Conservation (phyloP, 2,797 vertebrate genomes). For the Triplophysa yarkandensis region DNA sequence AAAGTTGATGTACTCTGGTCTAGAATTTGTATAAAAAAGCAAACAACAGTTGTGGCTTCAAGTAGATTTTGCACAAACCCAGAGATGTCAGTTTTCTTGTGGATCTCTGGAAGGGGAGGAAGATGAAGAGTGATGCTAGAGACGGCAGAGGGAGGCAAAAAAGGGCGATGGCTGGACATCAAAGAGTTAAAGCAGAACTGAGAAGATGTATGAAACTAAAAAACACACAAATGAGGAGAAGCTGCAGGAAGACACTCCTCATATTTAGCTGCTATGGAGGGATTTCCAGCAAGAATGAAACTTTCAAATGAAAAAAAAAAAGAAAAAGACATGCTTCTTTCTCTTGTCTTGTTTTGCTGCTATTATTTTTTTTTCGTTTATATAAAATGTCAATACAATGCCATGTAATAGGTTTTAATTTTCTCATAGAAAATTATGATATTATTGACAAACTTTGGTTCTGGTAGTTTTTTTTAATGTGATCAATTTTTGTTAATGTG, state of each 20-base stretch:
- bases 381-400: slow-evolving; percentile 91
- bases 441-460: slow-evolving; percentile 88
- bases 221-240: slow-evolving; percentile 63
- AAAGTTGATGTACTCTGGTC: slow-evolving; percentile 59
- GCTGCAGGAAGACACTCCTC: slow-evolving; percentile 81
- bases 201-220: slow-evolving; percentile 73
- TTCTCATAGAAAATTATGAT: slow-evolving; percentile 94
- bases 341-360: slow-evolving; percentile 94
- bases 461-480: slow-evolving; percentile 79
- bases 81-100: slow-evolving; percentile 73
- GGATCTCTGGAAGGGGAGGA: slow-evolving; percentile 76
- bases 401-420: slow-evolving; percentile 90
- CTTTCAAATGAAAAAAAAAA: slow-evolving; percentile 57
- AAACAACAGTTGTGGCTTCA: slow-evolving; percentile 66
- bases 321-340: slow-evolving; percentile 82
- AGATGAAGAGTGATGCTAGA: slow-evolving; percentile 67
- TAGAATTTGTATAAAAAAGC: slow-evolving; percentile 52
- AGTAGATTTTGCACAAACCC: slow-evolving; percentile 91
- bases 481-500: slow-evolving; percentile 88
- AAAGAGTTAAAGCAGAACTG: slow-evolving; percentile 78
- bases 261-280: slow-evolving; percentile 92
- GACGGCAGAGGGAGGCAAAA: slow-evolving; percentile 76
- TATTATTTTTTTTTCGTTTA: slow-evolving; percentile 87
- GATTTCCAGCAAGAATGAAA: slow-evolving; percentile 86
- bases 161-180: slow-evolving; percentile 78